A percentile compares a stretch with the other conserved stretches of the same genome.
phyloP scores from a whole-genome alignment of 2,888 invertebrate genomes.

The Tiphia femorata region DNA sequence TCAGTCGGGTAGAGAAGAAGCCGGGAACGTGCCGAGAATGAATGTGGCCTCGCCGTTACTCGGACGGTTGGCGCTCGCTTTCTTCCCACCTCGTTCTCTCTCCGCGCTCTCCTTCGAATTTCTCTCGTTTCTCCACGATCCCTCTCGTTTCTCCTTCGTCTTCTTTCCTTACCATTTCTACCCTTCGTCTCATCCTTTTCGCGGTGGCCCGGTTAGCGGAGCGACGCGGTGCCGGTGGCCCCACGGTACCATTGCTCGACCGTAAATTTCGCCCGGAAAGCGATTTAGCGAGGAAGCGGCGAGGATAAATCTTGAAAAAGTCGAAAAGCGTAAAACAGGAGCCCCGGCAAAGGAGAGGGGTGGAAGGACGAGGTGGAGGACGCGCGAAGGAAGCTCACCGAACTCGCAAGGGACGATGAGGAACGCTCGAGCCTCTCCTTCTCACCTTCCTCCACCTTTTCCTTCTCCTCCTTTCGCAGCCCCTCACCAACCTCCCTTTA shows the following conservation, averaged over 20 bases:
- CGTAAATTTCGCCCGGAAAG: constrained; percentile 68
- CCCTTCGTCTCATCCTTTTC: constrained; percentile 8
- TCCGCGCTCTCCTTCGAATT: neutral
- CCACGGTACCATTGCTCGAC: constrained; percentile 64
- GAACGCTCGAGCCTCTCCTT: too few species aligned
- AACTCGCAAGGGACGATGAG: too few species aligned
- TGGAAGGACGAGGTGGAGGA: constrained; percentile 3
- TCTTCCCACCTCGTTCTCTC: constrained; percentile 26
- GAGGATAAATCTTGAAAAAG: constrained; percentile 68
- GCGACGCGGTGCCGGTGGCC: too few species aligned
- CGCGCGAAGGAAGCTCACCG: neutral
- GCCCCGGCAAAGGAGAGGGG: constrained; percentile 17
- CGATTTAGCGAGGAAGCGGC: constrained; percentile 68
- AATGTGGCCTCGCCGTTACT: constrained; percentile 51
- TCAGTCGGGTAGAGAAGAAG: constrained; percentile 55
- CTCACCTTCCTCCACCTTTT: constrained; percentile 1
- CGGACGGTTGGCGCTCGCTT: constrained; percentile 47
- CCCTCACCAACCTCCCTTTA: too few species aligned
- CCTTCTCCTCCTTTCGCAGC: neutral
- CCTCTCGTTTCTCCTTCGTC: neutral
- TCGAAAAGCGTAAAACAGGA: constrained; percentile 66
- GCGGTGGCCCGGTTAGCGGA: constrained; percentile 21
- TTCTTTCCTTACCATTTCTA: constrained; percentile 4
- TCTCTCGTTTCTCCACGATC: neutral
- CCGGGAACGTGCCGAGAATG: constrained; percentile 62